Base-by-base conservation (phyloP, 2,113 vertebrate genomes). In the Oncorhynchus clarkii region DNA sequence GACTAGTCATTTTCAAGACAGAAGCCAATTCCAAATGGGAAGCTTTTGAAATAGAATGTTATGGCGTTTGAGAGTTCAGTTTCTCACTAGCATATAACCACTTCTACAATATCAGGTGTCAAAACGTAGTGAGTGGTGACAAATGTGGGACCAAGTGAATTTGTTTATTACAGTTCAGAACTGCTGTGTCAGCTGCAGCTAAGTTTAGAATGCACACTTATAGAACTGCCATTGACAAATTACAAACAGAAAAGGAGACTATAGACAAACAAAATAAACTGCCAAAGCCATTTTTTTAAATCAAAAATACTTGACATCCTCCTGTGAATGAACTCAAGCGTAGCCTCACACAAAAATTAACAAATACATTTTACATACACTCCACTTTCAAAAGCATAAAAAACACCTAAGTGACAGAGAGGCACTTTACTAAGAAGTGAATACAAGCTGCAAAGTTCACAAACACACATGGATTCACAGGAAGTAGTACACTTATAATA, bases 361-460 rank as follows among this genome's bases (percentile, higher is more conserved):
- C 77, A 80, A 76, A 82, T 67, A 27, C 62, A 79, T 78, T 66
- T 77, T 82, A 83, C 82, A 65, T 29, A 82, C 34, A 74, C 51
- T 24, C 27, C 16, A 69, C n/a, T 78, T 83, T 54, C 22, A 51
- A 78, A 81, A 85, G 77, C 80, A 82, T 64, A 81, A 29, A 87
- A 70, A 72, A 79, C 76, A 88, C 85, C 27, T 86, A 87, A 80
- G 85, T 87, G 88, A 88, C 88, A 77, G 65, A 29, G 9, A 78
- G 49, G 85, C 88, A 88, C 86, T 84, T 88, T 69, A 87, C 88
- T 87, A 90, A 81, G 85, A 89, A 86, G 85, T 59, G 16, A 86
- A 82, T 71, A 84, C 84, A 73, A 80, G 82, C 87, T 82, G 85
- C 67, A 75, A 70, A 79, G 67, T 68, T 39, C 67, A 34, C 27